A percentile compares a stretch with the other conserved stretches of the same genome.
Evolutionary conservation across 1,140 invertebrate species (phyloP).

Genomic region (Bemisia tabaci): DNA sequence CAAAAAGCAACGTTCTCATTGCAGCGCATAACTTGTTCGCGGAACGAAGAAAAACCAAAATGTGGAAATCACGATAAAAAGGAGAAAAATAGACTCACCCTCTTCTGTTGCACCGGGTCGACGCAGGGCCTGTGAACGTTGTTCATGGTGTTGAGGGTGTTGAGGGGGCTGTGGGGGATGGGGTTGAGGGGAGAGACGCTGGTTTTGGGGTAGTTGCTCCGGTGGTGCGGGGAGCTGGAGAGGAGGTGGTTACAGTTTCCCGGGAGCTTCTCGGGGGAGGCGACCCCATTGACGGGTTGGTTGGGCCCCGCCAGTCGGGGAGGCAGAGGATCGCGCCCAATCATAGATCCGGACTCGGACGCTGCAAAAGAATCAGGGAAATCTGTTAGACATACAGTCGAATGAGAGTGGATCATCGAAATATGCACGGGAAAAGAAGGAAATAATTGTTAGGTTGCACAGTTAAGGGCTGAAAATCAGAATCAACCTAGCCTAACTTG

Average conservation of each 20-base stretch:
- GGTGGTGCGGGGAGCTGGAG: conserved; percentile 29
- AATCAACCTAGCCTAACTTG: too few species aligned
- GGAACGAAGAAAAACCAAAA: too few species aligned
- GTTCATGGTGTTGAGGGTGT: conserved; percentile 6
- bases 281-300: conserved; percentile 37
- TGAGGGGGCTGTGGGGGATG: conserved; percentile 7
- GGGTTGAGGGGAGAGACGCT: conserved; percentile 15
- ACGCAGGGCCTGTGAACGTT: conserved; percentile 6
- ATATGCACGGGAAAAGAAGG: too few species aligned
- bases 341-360: conserved; percentile 41
- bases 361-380: conserved; percentile 38
- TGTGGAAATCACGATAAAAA: too few species aligned
- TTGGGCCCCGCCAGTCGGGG: conserved; percentile 28
- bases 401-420: too few species aligned
- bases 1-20: too few species aligned
- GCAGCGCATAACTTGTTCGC: too few species aligned
- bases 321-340: conserved; percentile 36
- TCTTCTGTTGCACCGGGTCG: background rate
- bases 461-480: too few species aligned
- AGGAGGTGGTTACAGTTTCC: conserved; percentile 21
- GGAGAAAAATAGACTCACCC: too few species aligned
- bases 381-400: too few species aligned
- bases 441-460: too few species aligned
- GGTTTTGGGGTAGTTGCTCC: conserved; percentile 24
- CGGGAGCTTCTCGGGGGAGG: conserved; percentile 31